phyloP scores from a whole-genome alignment of 2,797 vertebrate species.

The Enteromius trimaculatus region DNA sequence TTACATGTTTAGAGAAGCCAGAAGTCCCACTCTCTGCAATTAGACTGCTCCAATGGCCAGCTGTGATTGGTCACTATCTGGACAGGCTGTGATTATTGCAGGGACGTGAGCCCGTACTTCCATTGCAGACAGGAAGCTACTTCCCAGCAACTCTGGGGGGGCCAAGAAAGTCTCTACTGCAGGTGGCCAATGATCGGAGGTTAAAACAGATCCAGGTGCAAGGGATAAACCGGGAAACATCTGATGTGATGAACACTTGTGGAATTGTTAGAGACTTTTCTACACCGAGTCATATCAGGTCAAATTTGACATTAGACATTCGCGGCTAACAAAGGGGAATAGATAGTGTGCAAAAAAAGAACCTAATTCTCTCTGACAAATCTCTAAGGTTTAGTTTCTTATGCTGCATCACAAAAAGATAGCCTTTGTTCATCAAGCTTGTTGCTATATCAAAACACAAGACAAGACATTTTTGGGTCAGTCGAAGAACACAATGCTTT shows the following conservation, averaged over 20 bases:
- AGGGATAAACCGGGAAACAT: conserved; percentile 15
- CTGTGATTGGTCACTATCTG: conserved; percentile 72
- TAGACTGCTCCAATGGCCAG: conserved; percentile 76
- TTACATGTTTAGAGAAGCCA: conserved; percentile 67
- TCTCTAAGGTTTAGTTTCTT: conserved; percentile 43
- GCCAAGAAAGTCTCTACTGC: conserved; percentile 71
- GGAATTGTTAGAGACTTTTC: neutral
- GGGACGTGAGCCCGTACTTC: conserved; percentile 65
- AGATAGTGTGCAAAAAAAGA: conserved; percentile 34
- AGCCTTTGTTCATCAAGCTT: conserved; percentile 50
- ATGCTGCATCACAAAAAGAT: conserved; percentile 40
- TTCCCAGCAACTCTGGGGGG: conserved; percentile 73
- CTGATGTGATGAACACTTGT: conserved; percentile 1
- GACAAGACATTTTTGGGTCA: conserved; percentile 58
- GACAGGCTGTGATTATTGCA: conserved; percentile 73
- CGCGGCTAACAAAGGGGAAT: conserved; percentile 33
- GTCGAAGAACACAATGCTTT: conserved; percentile 40
- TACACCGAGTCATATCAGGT: conserved; percentile 16
- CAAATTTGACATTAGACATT: conserved; percentile 38
- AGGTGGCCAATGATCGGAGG: conserved; percentile 70
- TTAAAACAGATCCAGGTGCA: conserved; percentile 40
- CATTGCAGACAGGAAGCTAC: conserved; percentile 71
- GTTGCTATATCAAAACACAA: conserved; percentile 48
- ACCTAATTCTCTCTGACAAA: conserved; percentile 25
- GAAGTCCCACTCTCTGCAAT: conserved; percentile 77